Conservation (phyloP, 2,113 vertebrate genomes). For the Empidonax alnorum region DNA sequence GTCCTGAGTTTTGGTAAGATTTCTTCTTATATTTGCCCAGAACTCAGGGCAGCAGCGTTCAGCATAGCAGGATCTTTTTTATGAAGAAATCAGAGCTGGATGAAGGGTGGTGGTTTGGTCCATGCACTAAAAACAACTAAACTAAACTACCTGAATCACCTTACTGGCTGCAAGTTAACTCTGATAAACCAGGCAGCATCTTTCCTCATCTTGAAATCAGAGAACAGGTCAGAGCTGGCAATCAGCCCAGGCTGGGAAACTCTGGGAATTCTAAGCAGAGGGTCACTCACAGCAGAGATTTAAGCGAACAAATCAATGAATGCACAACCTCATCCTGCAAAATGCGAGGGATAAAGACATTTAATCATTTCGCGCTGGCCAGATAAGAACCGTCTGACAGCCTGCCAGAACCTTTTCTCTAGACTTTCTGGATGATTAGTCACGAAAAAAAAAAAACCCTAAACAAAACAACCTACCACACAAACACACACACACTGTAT, state of each 20-base stretch:
- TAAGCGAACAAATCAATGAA: conserved; percentile 25
- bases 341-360: neutral
- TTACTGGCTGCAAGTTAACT: neutral
- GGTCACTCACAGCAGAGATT: neutral
- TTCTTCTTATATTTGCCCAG: neutral
- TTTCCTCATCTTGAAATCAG: neutral
- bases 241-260: neutral
- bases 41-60: neutral
- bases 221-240: neutral
- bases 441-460: neutral
- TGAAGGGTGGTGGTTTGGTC: neutral
- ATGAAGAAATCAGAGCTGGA: neutral
- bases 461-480: neutral
- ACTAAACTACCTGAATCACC: neutral
- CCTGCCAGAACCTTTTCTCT: neutral
- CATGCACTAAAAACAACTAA: neutral
- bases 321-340: neutral
- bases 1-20: rapidly evolving
- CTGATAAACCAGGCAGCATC: neutral
- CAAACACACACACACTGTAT: neutral
- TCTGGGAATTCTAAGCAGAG: neutral
- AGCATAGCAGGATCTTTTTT: neutral
- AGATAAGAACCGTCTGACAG: neutral
- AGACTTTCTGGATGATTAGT: neutral
- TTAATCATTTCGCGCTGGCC: conserved; percentile 1